Conservation (phyloP, 2,113 vertebrate genomes). For the Nothocercus julius region DNA sequence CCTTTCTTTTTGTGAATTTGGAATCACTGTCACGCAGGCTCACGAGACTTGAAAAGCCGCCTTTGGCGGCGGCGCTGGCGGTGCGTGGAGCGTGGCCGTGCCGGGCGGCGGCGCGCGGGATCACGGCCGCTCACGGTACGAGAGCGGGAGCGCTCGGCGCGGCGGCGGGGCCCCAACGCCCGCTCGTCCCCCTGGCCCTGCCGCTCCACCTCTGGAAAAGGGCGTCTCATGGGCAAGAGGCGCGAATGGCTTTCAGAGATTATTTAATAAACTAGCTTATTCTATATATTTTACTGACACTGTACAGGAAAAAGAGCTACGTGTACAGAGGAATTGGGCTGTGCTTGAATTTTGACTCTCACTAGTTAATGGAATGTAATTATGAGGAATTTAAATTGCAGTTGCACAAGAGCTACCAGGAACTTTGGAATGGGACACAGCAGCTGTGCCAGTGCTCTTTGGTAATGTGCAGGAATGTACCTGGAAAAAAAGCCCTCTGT, state of each 20-base stretch:
- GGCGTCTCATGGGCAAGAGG: not conserved
- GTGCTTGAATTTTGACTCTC: not conserved
- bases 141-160: not conserved
- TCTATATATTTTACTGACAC: constrained; percentile 12
- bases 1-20: not conserved
- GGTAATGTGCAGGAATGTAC: rapidly evolving
- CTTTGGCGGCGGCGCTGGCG: not conserved
- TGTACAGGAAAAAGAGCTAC: not conserved
- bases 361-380: not conserved
- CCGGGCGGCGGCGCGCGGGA: no score
- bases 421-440: not conserved
- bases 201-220: rapidly evolving
- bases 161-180: not conserved
- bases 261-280: constrained; percentile 51
- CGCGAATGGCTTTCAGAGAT: not conserved
- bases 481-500: not conserved
- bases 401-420: not conserved
- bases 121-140: not conserved
- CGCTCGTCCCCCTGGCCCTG: rapidly evolving
- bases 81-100: not conserved
- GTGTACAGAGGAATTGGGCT: not conserved
- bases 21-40: constrained; percentile 6
- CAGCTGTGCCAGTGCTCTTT: rapidly evolving
- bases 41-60: not conserved
- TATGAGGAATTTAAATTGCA: not conserved